phyloP scores from a whole-genome alignment of 2,888 invertebrate species.

The Leptura quadrifasciata region DNA sequence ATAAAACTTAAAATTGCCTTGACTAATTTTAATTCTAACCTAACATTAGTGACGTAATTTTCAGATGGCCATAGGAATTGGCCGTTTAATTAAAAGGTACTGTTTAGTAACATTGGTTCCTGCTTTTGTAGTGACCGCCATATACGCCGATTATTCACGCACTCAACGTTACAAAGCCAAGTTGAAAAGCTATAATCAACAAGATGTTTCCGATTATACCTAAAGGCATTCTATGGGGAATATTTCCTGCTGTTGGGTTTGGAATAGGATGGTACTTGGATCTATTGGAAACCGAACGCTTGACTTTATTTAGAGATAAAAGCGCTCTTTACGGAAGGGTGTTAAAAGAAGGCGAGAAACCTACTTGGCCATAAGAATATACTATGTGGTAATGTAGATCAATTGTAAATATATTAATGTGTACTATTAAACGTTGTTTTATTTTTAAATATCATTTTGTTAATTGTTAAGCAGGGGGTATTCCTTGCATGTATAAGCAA shows the following conservation, averaged over 20 bases:
- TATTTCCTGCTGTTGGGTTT: slow-evolving; percentile 78
- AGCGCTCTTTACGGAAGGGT: slow-evolving; percentile 84
- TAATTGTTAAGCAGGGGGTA: no score
- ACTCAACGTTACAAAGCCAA: slow-evolving; percentile 83
- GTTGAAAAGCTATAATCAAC: slow-evolving; percentile 64
- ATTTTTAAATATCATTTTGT: neutral
- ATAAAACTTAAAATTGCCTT: neutral
- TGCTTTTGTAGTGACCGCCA: slow-evolving; percentile 75
- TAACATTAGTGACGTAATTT: slow-evolving; percentile 51
- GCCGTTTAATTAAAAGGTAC: slow-evolving; percentile 78
- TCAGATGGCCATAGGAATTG: slow-evolving; percentile 75
- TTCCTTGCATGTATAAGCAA: no score
- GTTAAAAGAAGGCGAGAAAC: slow-evolving; percentile 80
- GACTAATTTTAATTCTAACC: slow-evolving; percentile 11
- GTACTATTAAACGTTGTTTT: slow-evolving; percentile 3
- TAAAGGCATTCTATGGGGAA: slow-evolving; percentile 73
- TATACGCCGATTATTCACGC: slow-evolving; percentile 84
- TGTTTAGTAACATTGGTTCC: slow-evolving; percentile 83
- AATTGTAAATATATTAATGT: slow-evolving; percentile 31
- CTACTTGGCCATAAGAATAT: slow-evolving; percentile 81
- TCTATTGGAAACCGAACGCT: slow-evolving; percentile 81
- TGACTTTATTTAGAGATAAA: slow-evolving; percentile 86
- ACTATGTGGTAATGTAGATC: slow-evolving; percentile 36
- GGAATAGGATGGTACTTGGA: slow-evolving; percentile 81
- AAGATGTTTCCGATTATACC: slow-evolving; percentile 77